Evolutionary conservation across 2,888 invertebrate genomes (phyloP).

Genomic region (Sipha maydis): DNA sequence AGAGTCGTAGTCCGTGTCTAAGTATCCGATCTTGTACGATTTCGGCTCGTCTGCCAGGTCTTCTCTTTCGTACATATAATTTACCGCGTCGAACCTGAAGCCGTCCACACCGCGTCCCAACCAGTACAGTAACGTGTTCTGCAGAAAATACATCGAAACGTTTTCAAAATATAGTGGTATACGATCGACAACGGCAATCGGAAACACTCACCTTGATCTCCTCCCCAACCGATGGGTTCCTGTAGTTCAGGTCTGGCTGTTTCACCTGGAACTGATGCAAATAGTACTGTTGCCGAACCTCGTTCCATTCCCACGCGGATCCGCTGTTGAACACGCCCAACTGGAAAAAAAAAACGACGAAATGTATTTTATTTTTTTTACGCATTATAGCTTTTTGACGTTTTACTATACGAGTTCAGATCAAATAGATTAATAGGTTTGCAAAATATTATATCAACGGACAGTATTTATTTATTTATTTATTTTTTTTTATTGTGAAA

Average conservation of each 20-base stretch:
- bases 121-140: slow-evolving; percentile 78
- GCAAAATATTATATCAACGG: too few species aligned
- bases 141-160: neutral
- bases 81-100: slow-evolving; percentile 83
- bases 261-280: slow-evolving; percentile 75
- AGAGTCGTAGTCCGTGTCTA: slow-evolving; percentile 72
- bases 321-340: slow-evolving; percentile 71
- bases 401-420: too few species aligned
- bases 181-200: too few species aligned
- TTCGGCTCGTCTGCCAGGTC: slow-evolving; percentile 72
- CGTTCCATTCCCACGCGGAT: slow-evolving; percentile 77
- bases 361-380: too few species aligned
- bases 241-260: slow-evolving; percentile 78
- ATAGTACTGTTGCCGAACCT: slow-evolving; percentile 74
- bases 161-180: too few species aligned
- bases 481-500: too few species aligned
- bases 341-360: slow-evolving; percentile 22
- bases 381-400: too few species aligned
- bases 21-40: slow-evolving; percentile 65
- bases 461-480: too few species aligned
- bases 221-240: slow-evolving; percentile 71
- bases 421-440: too few species aligned
- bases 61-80: slow-evolving; percentile 74
- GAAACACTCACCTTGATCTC: slow-evolving; percentile 68
- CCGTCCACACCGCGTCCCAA: slow-evolving; percentile 80